Conservation (phyloP, 64 coral and sea anemone genomes). For the Montipora cactus region DNA sequence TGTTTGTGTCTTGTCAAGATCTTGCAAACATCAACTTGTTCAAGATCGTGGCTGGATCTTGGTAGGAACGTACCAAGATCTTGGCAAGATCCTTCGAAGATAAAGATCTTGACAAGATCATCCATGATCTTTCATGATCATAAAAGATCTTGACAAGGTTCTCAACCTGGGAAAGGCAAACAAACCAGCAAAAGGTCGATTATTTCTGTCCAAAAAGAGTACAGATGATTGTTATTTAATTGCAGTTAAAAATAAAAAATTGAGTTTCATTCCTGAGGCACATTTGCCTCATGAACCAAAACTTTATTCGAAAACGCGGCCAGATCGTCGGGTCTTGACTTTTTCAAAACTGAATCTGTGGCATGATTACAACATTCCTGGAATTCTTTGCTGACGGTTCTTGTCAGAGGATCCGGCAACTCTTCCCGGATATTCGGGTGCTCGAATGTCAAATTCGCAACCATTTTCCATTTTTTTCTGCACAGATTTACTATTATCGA, state of each 20-base stretch:
- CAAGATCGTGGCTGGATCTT: not conserved
- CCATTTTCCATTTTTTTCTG: not conserved
- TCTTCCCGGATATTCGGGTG: slow-evolving; percentile 11
- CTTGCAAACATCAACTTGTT: slow-evolving; percentile 15
- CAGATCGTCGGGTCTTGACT: not conserved
- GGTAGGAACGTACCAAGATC: not conserved
- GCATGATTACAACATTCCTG: not conserved
- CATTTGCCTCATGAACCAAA: not conserved
- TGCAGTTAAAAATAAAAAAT: too few species aligned
- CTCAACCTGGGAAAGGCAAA: not conserved
- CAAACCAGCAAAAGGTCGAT: too few species aligned
- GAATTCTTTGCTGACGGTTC: slow-evolving; percentile 2
- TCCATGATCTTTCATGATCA: slow-evolving; percentile 25
- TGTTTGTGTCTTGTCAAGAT: slow-evolving; percentile 19
- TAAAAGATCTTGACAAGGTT: slow-evolving; percentile 12
- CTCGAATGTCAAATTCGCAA: not conserved
- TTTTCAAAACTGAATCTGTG: slow-evolving; percentile 1
- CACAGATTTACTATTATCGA: too few species aligned
- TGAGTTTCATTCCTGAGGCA: too few species aligned
- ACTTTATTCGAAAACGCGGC: not conserved
- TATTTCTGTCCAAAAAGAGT: too few species aligned
- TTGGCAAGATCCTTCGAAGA: not conserved
- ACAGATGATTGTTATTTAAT: too few species aligned
- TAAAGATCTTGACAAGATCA: slow-evolving; percentile 4
- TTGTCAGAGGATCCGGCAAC: slow-evolving; percentile 6